phyloP scores from a whole-genome alignment of 1,140 invertebrate genomes.

The Drosophila melanica region DNA sequence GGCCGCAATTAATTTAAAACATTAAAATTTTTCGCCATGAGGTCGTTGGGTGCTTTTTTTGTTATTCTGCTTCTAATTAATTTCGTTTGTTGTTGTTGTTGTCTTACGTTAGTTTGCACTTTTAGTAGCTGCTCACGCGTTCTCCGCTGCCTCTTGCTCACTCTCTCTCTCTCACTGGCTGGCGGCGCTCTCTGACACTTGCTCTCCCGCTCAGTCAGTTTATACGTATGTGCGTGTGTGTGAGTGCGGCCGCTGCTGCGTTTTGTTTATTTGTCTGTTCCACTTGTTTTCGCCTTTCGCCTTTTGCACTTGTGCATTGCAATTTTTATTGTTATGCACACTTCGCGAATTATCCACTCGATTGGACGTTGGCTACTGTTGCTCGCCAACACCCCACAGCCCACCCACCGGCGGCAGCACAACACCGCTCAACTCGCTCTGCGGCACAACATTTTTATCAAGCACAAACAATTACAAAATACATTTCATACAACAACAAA shows the following conservation, averaged over 20 bases:
- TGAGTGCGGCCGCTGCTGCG: slow-evolving; percentile 45
- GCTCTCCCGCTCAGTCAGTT: slow-evolving; percentile 15
- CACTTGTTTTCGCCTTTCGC: slow-evolving; percentile 69
- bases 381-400: neutral
- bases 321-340: slow-evolving; percentile 36
- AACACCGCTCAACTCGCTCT: neutral
- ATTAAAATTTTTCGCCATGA: slow-evolving; percentile 59
- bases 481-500: neutral
- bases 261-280: slow-evolving; percentile 67
- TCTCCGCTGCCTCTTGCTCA: slow-evolving; percentile 23
- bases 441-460: slow-evolving; percentile 18
- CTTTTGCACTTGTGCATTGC: slow-evolving; percentile 59
- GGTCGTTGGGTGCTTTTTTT: slow-evolving; percentile 32
- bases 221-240: slow-evolving; percentile 25
- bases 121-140: slow-evolving; percentile 39
- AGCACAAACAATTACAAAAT: slow-evolving; percentile 28
- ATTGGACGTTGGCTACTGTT: slow-evolving; percentile 37
- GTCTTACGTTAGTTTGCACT: slow-evolving; percentile 49
- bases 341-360: slow-evolving; percentile 34
- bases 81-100: slow-evolving; percentile 30
- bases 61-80: slow-evolving; percentile 44
- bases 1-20: slow-evolving; percentile 63
- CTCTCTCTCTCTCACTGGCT: slow-evolving; percentile 5
- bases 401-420: slow-evolving; percentile 7
- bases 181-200: slow-evolving; percentile 8